Conservation (phyloP, 1,140 invertebrate genomes). For the Acyrthosiphon pisum region DNA sequence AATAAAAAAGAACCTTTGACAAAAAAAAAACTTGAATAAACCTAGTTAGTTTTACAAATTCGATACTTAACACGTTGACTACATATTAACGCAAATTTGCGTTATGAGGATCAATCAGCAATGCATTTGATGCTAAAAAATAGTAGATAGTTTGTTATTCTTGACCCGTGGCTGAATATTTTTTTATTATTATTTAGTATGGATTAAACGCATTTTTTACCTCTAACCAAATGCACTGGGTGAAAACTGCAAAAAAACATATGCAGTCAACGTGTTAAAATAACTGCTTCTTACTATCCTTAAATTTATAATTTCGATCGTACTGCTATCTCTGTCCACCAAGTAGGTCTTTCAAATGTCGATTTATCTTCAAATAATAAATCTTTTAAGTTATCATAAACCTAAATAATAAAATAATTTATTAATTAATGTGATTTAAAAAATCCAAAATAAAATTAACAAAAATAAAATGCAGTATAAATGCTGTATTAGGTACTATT, state of each 20-base stretch:
- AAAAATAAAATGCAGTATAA: background rate
- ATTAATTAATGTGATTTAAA: background rate
- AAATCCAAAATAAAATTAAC: background rate
- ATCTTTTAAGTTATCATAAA: slow-evolving; percentile 57
- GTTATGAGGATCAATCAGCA: no score
- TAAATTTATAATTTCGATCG: slow-evolving; percentile 40
- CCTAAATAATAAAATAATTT: slow-evolving; percentile 43
- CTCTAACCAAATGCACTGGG: no score
- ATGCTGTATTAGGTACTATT: background rate
- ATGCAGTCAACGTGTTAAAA: no score
- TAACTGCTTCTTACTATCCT: background rate
- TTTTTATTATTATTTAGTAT: no score
- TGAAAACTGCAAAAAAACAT: no score
- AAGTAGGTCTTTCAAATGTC: slow-evolving; percentile 56
- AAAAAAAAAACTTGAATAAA: background rate
- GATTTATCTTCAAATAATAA: slow-evolving; percentile 48
- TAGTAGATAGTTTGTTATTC: no score
- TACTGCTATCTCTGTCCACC: slow-evolving; percentile 56
- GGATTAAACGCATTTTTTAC: no score
- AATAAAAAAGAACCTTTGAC: background rate
- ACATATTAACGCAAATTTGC: no score
- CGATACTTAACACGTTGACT: background rate
- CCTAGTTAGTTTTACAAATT: background rate
- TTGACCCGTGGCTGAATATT: no score
- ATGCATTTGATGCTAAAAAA: no score